Base-by-base conservation (phyloP, 2,888 invertebrate genomes). In the Torymus auratus region DNA sequence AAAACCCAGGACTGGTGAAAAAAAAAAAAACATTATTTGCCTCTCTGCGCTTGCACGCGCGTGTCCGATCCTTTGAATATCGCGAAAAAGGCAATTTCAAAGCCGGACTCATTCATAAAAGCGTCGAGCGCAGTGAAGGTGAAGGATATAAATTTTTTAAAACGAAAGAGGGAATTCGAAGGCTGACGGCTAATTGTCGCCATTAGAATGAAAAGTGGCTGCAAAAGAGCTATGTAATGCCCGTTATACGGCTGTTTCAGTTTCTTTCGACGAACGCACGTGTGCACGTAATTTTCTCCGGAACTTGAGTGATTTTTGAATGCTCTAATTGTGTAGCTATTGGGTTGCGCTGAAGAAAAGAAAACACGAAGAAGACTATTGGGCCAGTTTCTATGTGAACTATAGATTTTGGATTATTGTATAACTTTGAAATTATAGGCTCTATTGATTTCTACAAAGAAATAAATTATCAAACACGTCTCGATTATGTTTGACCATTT, bases 111-210 rank as follows among this genome's bases (percentile, higher is more conserved):
- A 71, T 65, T 78, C 65, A 60, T 58, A 41, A 64, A 64, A 61
- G 68, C 52, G 20, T 14, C 15, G n/a, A n/a, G n/a, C n/a, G 12
- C 56, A 41, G 28, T 10, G 78, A 72, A 72, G 78, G 55, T 68
- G 52, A 72, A 78, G 78, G 60, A 78, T 61, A 73, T 68, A 72
- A 78, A 67, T 72, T 68, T 78, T 72, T 65, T 60, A 17, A 60
- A 60, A 60, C 70, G 60, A 72, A 23, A 68, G 56, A 52, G 52
- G 23, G 61, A 75, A 60, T 50, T 67, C 60, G 78, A 78, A 78
- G 78, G 78, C 72, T 78, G 72, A 41, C n/a, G 15, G 23, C n/a
- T 78, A 67, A 78, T 68, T 53, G 67, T 62, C 68, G 72, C 20
- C 67, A 55, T 78, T 78, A 71, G 58, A 55, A 77, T 77, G 64